Conservation (phyloP, 1,140 invertebrate species). For the Nephila pilipes region DNA sequence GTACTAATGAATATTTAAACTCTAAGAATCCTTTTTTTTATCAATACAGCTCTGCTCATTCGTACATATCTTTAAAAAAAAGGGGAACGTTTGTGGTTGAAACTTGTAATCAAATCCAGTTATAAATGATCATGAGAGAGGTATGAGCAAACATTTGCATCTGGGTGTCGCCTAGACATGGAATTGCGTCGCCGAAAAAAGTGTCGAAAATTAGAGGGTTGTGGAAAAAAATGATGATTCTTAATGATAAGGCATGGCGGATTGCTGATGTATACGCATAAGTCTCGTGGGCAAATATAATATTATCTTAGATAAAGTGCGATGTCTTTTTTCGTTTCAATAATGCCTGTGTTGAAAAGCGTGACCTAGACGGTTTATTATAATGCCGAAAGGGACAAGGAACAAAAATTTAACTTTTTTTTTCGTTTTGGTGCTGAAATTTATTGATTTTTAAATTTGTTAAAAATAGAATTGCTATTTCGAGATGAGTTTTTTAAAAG, state of each 20-base stretch:
- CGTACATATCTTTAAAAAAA: not conserved
- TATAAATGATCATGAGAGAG: not conserved
- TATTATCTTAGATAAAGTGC: not conserved
- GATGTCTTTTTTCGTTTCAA: not conserved
- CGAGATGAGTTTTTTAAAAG: too few species aligned
- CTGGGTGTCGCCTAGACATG: not conserved
- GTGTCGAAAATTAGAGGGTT: slow-evolving; percentile 36
- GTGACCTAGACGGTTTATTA: not conserved
- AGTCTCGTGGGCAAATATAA: slow-evolving; percentile 1
- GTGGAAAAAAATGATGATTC: slow-evolving; percentile 13
- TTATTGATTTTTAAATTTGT: too few species aligned
- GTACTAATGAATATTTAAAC: slow-evolving; percentile 37
- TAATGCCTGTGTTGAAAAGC: not conserved
- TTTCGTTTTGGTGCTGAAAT: too few species aligned
- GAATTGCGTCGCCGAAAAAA: not conserved
- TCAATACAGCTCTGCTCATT: not conserved
- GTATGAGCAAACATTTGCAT: slow-evolving; percentile 14
- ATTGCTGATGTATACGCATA: not conserved
- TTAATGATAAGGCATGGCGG: not conserved
- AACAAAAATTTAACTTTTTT: too few species aligned
- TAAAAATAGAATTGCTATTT: too few species aligned
- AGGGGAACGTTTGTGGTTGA: not conserved
- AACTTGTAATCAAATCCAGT: slow-evolving; percentile 25
- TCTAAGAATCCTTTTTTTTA: not conserved
- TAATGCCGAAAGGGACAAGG: not conserved